These are phyloP conservation scores for Heliconius erato DNA, from an alignment of 2,888 invertebrate species.

Conservation along the genomic window DNA sequence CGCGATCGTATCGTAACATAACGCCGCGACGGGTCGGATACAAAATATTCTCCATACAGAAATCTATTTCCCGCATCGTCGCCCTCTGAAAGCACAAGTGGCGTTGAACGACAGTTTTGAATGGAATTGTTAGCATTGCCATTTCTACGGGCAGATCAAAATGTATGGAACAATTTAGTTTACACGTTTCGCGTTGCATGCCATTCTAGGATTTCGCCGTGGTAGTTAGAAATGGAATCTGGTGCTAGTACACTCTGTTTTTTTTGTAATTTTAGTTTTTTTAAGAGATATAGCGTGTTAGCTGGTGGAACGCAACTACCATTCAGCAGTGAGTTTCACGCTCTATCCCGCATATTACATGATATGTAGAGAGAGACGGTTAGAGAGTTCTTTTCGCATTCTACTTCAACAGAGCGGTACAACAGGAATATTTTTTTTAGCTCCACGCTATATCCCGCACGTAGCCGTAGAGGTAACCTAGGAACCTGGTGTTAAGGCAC, in stretches of 20 bases:
- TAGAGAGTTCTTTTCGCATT: too few species aligned
- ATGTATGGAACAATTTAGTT: slow-evolving; percentile 16
- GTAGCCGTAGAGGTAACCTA: too few species aligned
- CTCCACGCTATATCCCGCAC: too few species aligned
- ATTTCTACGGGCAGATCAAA: slow-evolving; percentile 28
- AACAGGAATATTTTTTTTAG: too few species aligned
- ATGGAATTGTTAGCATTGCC: slow-evolving; percentile 41
- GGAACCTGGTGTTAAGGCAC: too few species aligned
- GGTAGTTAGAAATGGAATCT: background rate
- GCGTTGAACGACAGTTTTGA: slow-evolving; percentile 39
- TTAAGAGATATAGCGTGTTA: background rate
- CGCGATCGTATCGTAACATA: background rate
- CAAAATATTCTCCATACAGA: background rate
- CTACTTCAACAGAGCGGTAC: too few species aligned
- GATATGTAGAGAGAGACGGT: background rate
- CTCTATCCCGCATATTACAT: background rate
- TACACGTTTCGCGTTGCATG: background rate
- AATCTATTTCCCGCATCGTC: slow-evolving; percentile 32
- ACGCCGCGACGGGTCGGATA: slow-evolving; percentile 3
- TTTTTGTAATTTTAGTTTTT: background rate
- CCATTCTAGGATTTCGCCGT: background rate
- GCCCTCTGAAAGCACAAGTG: slow-evolving; percentile 35
- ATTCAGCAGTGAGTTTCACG: background rate
- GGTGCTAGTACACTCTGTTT: background rate
- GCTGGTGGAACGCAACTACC: too few species aligned